phyloP scores from a whole-genome alignment of 2,797 vertebrate species.

The Gymnodraco acuticeps region DNA sequence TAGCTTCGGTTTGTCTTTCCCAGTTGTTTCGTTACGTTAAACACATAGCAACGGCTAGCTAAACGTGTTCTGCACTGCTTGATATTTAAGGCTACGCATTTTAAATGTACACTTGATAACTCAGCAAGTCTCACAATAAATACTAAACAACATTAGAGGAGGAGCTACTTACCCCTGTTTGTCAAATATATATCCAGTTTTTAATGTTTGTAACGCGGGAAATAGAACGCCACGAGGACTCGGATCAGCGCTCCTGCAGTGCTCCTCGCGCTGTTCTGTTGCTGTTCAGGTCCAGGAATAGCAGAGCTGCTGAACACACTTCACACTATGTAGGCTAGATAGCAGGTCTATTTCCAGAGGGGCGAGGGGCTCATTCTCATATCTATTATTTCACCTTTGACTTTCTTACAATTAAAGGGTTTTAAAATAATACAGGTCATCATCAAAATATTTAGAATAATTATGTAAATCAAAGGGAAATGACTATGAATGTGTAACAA shows the following conservation, averaged over 20 bases:
- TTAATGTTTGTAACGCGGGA: conserved; percentile 19
- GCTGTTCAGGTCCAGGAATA: conserved; percentile 54
- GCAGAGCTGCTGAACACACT: conserved; percentile 27
- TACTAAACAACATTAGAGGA: neutral
- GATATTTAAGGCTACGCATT: neutral
- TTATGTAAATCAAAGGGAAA: too few relatives aligned
- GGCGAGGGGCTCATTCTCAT: neutral
- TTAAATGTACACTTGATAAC: neutral
- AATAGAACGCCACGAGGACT: neutral
- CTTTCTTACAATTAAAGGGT: neutral
- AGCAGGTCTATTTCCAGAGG: conserved; percentile 26
- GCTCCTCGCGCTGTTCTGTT: conserved; percentile 5
- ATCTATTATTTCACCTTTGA: neutral
- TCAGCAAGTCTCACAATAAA: neutral
- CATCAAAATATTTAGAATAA: neutral
- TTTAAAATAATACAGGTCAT: neutral
- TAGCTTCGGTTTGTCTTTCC: neutral
- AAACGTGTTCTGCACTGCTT: neutral
- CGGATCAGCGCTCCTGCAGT: neutral
- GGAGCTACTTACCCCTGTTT: conserved; percentile 54
- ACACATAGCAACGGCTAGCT: neutral
- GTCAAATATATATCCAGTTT: conserved; percentile 18
- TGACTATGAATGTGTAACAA: too few relatives aligned
- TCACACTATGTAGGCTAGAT: conserved; percentile 1
- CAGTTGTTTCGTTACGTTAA: neutral